Evolutionary conservation across 2,113 vertebrate genomes (phyloP), one percentile per base, ranked within the genome.

Genomic region (Recurvirostra avosetta): DNA sequence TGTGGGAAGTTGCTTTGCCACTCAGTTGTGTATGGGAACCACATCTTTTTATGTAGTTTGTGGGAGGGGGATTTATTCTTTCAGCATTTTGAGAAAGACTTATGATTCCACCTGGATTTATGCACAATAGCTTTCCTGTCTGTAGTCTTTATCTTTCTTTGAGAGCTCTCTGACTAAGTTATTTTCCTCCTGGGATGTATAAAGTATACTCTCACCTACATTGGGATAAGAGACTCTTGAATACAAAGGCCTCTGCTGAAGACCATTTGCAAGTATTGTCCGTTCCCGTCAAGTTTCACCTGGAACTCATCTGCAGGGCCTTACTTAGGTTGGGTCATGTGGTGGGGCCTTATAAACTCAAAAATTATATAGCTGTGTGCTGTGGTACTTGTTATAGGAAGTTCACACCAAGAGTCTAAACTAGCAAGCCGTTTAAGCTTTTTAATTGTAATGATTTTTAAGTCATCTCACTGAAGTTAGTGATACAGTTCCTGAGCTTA

Each of bases 171-270:
- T 68, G 92, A 75, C 61, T 61, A 94, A 94, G 70, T 97, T 97
- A 95, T 97, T 95, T 94, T 93, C 89, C 94, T 92, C 95, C 77
- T 91, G 96, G 94, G 94, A 96, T 84, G 52, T 91, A 95, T 96
- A 95, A 97, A 94, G 50, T 95, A 82, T 94, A 56, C 83, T 94
- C 84, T 97, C 93, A 97, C 91, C 96, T 95, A 78, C 50, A 32
- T 38, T 76, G 74, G 95, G 86, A 91, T 96, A 90, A 96, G 86
- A 94, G 49, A 56, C 10, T 91, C 53, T 70, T 26, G 92, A 88
- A 94, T 53, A 92, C 83, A 91, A 94, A 95, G 80, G 73, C 65
- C 76, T 81, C n/a, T 94, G 55, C 72, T 90, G 90, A 96, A 86
- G 79, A 15, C 45, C 68, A 76, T 93, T 80, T 93, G 65, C 71